phyloP scores from a whole-genome alignment of 2,888 invertebrate genomes.

The Mactromeris polynyma region DNA sequence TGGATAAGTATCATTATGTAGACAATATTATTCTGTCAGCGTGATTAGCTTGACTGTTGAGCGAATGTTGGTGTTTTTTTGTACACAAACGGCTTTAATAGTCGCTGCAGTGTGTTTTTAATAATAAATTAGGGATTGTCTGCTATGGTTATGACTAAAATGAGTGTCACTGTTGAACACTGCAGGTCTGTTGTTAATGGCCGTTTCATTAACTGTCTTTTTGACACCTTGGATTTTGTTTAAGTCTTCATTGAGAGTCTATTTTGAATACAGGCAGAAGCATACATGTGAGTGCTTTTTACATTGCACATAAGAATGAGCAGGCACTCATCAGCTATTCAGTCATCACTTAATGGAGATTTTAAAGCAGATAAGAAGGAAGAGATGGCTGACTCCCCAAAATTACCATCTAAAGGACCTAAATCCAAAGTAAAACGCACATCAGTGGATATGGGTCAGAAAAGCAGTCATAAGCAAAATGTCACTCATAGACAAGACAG shows the following conservation, averaged over 20 bases:
- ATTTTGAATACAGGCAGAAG: not conserved
- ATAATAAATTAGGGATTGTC: constrained; percentile 12
- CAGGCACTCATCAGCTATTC: constrained; percentile 50
- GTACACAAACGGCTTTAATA: not conserved
- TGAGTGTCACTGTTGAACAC: constrained; percentile 12
- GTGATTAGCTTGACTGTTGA: not conserved
- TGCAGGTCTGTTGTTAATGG: not conserved
- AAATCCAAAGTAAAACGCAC: constrained; percentile 42
- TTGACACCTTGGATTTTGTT: not conserved
- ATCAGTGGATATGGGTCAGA: constrained; percentile 68
- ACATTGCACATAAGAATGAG: constrained; percentile 50
- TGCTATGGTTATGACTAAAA: not conserved
- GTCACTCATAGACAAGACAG: constrained; percentile 23
- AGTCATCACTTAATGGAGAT: constrained; percentile 73
- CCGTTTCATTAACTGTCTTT: not conserved
- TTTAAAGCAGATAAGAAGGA: constrained; percentile 64
- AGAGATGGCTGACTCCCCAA: constrained; percentile 55
- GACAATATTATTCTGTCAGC: not conserved
- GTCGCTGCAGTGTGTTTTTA: not conserved
- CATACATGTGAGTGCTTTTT: not conserved
- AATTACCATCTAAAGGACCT: constrained; percentile 20
- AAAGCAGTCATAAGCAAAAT: constrained; percentile 27
- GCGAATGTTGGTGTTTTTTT: not conserved
- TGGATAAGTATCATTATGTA: constrained; percentile 3
- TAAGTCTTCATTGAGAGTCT: not conserved